Evolutionary conservation across 37 sponge, comb jelly and placozoan species (phyloP).

Genomic region (Hormiphora californensis): DNA sequence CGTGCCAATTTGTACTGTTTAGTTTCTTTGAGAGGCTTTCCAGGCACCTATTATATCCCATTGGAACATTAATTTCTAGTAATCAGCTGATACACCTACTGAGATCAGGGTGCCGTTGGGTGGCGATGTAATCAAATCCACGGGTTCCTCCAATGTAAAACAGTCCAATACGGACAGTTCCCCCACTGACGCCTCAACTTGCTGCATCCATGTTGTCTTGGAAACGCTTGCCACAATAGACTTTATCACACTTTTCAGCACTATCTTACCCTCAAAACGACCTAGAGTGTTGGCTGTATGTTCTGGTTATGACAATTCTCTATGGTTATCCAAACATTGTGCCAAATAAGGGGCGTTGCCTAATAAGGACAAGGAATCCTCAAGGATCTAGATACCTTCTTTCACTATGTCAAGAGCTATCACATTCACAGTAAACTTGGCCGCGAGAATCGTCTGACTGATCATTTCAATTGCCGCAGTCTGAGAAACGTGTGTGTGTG

Average conservation of each 20-base stretch:
- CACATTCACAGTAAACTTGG: slow-evolving; percentile 13
- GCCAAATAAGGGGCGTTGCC: too few relatives aligned
- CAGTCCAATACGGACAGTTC: slow-evolving; percentile 34
- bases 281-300: background rate
- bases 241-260: slow-evolving; percentile 9
- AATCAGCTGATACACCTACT: too few relatives aligned
- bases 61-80: too few relatives aligned
- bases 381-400: background rate
- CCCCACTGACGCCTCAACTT: slow-evolving; percentile 32
- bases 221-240: background rate
- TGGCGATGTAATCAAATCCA: slow-evolving; percentile 3
- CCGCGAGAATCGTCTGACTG: background rate
- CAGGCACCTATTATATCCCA: too few relatives aligned
- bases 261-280: slow-evolving; percentile 20
- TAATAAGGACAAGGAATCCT: background rate
- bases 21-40: too few relatives aligned
- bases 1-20: too few relatives aligned
- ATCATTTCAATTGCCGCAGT: background rate
- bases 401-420: background rate
- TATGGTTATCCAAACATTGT: too few relatives aligned
- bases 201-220: slow-evolving; percentile 50
- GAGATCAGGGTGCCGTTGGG: slow-evolving; percentile 38
- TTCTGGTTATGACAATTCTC: too few relatives aligned
- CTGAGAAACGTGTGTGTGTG: background rate
- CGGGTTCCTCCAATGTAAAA: background rate